Evolutionary conservation across 2,797 vertebrate species (phyloP), one percentile per base, ranked within the genome.

Genomic region (Coregonus sp.): DNA sequence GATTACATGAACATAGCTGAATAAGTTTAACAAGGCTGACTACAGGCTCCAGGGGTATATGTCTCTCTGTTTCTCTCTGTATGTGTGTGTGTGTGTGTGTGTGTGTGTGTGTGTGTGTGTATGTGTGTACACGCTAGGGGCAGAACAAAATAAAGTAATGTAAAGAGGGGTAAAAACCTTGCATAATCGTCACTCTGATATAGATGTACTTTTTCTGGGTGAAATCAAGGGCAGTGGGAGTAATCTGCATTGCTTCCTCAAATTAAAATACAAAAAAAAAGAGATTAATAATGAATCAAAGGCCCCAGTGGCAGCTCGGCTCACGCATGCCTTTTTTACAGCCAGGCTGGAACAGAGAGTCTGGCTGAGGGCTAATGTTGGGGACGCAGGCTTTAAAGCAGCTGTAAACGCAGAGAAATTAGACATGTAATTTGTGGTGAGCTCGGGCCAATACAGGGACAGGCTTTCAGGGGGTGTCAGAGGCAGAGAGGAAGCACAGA

Each of bases 371-470:
- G 83, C 88, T 89, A 82, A 77, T 86, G 88, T 80, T 84, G 87
- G 82, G 84, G 82, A 86, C 75, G 81, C 86, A 81, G 86, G 88
- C 85, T 91, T 90, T 89, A 89, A 89, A 90, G 87, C 85, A 89
- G 89, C 86, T 85, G 89, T 91, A 91, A 93, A 92, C 71, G 87
- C 89, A 89, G 86, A 91, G 88, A 91, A 93, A 93, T 93, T 89
- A 92, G 90, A 93, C 88, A 90, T 91, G 92, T 93, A 88, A 93
- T 92, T 90, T 92, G 90, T 88, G 87, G 89, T 84, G 91, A 89
- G 90, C 85, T 84, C 4, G 70, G 87, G 90, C 88, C 89, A 91
- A 86, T 80, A 88, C 86, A 50, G 66, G 91, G 92, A 93, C 90
- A 90, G 88, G 89, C 89, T 91, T 93, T 92, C 86, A 87, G 90